Percentiles rank a stretch among this genome's conserved stretches.
These are phyloP conservation scores for Colistium nudipinnis DNA, from an alignment of 2,113 vertebrate species.

Conservation along the genomic window DNA sequence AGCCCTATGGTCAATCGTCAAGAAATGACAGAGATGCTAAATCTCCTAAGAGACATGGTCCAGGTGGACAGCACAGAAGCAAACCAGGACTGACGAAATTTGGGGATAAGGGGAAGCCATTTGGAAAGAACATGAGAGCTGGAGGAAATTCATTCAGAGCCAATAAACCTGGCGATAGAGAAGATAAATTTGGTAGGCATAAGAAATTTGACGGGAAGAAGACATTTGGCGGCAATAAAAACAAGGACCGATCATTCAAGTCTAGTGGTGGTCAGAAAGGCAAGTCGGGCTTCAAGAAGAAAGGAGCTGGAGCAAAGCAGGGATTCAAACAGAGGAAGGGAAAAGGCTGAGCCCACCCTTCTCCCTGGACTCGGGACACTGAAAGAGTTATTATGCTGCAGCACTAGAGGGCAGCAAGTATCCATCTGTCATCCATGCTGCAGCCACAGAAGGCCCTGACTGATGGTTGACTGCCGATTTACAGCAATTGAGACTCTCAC, in stretches of 20 bases:
- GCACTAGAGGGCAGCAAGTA: slow-evolving; percentile 42
- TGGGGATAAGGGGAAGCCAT: slow-evolving; percentile 46
- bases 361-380: slow-evolving; percentile 1
- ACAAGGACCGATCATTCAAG: slow-evolving; percentile 54
- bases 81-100: slow-evolving; percentile 47
- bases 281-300: slow-evolving; percentile 65
- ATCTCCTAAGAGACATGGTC: slow-evolving; percentile 29
- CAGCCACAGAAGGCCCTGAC: neutral
- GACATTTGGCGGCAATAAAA: slow-evolving; percentile 53
- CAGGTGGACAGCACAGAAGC: slow-evolving; percentile 23
- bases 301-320: slow-evolving; percentile 51
- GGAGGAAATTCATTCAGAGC: slow-evolving; percentile 59
- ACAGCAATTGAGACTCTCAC: slow-evolving; percentile 32
- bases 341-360: slow-evolving; percentile 59
- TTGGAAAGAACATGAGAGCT: slow-evolving; percentile 43
- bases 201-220: slow-evolving; percentile 56
- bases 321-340: slow-evolving; percentile 77
- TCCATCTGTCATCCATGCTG: neutral
- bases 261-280: slow-evolving; percentile 67
- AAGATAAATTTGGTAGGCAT: slow-evolving; percentile 60
- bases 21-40: slow-evolving; percentile 26
- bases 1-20: slow-evolving; percentile 7
- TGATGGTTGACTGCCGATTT: neutral
- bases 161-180: slow-evolving; percentile 50
- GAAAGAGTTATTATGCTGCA: neutral